Evolutionary conservation across 2,113 vertebrate genomes (phyloP), one percentile per base, ranked within the genome.

Genomic region (Spilogale gracilis): DNA sequence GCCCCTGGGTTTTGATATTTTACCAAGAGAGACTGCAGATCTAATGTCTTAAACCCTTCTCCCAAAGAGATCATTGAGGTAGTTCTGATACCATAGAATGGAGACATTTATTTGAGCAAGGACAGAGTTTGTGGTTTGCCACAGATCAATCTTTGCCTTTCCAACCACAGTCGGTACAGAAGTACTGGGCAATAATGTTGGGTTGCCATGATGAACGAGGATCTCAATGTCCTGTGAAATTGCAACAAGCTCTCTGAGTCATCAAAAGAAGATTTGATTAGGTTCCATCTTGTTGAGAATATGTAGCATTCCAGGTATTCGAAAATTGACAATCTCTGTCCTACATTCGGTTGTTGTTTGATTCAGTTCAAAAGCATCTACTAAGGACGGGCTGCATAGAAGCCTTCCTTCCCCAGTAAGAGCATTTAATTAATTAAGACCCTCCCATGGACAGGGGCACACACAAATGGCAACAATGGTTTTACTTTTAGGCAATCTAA

Each of bases 221-320:
- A 89, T 86, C 90, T 86, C 95, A 73, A 2, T 73, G 92, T 96
- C 60, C 78, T 91, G 11, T 61, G 82, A 84, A 85, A 85, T 21
- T 63, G 30, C 50, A 73, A 27, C 25, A 93, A 32, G 89, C 21
- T 71, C 4, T 67, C 63, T 91, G 96, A 96, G 89, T 79, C 82
- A 86, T 91, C 92, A 17, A 9, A 89, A 58, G 58, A 79, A 61
- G 89, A 73, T 87, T 21, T 87, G 97, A 97, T 94, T 87, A 96
- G 50, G 60, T 67, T 96, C 80, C 32, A n/a, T 54, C 78, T 96
- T 74, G 32, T 32, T 83, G 80, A 90, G 43, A 85, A 18, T 56
- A 91, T 61, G 45, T 27, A 60, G 18, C 79, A 38, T 81, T 96
- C 90, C 32, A 82, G 63, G 82, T 93, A 60, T 96, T 95, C 85